These are phyloP conservation scores for Trichogramma dendrolimi DNA, from an alignment of 2,888 invertebrate genomes.

Conservation along the genomic window DNA sequence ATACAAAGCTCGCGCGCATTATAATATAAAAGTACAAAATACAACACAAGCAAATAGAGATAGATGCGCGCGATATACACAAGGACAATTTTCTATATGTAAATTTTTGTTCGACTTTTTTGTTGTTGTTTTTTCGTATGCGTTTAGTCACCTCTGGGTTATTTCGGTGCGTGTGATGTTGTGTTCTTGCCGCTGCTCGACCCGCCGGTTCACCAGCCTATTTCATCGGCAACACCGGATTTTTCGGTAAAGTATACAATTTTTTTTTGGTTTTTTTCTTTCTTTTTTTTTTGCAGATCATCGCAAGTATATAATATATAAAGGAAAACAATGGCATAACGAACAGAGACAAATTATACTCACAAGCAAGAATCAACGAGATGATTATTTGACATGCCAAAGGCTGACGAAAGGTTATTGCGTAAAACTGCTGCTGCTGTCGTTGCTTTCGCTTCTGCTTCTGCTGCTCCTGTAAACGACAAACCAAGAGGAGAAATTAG, in stretches of 20 bases:
- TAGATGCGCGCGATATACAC: neutral
- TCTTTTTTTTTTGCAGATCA: no score
- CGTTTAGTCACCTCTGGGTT: slow-evolving; percentile 59
- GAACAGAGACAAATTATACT: slow-evolving; percentile 47
- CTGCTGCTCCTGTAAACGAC: no score
- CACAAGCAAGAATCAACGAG: slow-evolving; percentile 64
- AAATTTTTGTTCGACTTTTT: neutral
- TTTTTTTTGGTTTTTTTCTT: no score
- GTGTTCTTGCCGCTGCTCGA: slow-evolving; percentile 66
- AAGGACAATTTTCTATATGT: neutral
- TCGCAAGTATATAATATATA: neutral
- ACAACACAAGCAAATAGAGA: no score
- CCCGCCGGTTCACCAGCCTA: slow-evolving; percentile 67
- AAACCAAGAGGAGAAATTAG: no score
- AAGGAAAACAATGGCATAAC: neutral
- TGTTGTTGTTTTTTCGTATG: neutral
- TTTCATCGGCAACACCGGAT: slow-evolving; percentile 26
- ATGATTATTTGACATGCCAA: slow-evolving; percentile 62
- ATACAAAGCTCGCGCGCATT: slow-evolving; percentile 2
- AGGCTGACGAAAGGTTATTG: no score
- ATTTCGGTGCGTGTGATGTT: slow-evolving; percentile 66
- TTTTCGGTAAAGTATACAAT: neutral
- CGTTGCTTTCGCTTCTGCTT: no score
- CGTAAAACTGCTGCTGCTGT: no score
- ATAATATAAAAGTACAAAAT: no score